Percentiles rank a stretch among this genome's conserved stretches.
phyloP scores from a whole-genome alignment of 2,113 vertebrate genomes.

The Scytalopus superciliaris region DNA sequence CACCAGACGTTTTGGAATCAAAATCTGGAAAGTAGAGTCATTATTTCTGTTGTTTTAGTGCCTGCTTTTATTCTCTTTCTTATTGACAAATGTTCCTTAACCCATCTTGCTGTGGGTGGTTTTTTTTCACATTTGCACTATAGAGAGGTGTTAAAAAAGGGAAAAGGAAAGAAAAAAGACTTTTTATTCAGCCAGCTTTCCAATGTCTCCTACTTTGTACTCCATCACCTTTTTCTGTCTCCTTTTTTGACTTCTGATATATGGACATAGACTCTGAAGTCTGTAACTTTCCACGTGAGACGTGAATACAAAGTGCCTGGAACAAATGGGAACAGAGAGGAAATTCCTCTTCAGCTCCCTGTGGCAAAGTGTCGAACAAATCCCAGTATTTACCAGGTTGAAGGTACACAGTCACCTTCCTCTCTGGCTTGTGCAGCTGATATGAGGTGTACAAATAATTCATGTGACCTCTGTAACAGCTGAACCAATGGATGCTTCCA shows the following conservation, averaged over 20 bases:
- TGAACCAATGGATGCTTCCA: background rate
- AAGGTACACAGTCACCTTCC: background rate
- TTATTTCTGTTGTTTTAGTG: constrained; percentile 68
- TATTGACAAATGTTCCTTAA: constrained; percentile 36
- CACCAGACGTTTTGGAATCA: constrained; percentile 70
- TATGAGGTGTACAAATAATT: fast-evolving
- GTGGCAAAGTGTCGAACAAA: background rate
- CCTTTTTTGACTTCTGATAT: background rate
- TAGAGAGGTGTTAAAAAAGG: constrained; percentile 39
- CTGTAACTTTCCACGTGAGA: background rate
- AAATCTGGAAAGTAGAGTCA: constrained; percentile 64
- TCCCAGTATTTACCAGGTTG: background rate
- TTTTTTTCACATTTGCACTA: constrained; percentile 40
- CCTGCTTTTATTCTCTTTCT: constrained; percentile 54
- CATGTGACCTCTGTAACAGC: background rate
- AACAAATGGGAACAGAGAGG: background rate
- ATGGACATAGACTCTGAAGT: background rate
- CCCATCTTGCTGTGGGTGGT: constrained; percentile 57
- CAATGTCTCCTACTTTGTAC: background rate
- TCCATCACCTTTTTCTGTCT: background rate
- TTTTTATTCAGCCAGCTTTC: background rate
- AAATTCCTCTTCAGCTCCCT: background rate
- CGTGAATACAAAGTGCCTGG: background rate
- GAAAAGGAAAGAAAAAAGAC: background rate
- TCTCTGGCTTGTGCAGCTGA: background rate